Base-by-base conservation (phyloP, 1,140 invertebrate genomes). In the fruit fly (Drosophila melanogaster) region DNA sequence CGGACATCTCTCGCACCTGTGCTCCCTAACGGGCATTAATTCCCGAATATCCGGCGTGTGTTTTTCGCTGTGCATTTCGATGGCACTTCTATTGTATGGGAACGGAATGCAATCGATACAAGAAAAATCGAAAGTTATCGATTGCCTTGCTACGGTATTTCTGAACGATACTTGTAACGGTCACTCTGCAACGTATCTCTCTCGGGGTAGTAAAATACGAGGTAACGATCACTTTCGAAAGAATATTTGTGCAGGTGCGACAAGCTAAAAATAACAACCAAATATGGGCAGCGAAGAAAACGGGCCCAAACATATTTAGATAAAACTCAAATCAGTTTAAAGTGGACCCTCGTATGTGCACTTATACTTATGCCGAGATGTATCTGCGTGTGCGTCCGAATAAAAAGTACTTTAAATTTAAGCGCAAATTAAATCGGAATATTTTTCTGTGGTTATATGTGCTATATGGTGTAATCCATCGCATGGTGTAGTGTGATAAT, bases 1-100 rank as follows among this genome's bases (percentile, higher is more conserved):
- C 14, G 26, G 53, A 35, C 84, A 84, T 0, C 50, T 43, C 1
- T 70, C 57, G 44, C 84, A 87, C 11, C 79, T 73, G 40, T 87
- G 76, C 24, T 89, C 46, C 7, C 84, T 60, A 2, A 70, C 47
- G 1, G 84, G 84, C 46, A 89, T 43, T 7, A 87, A 22, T 46
- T 80, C 79, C 0, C 47, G 22, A 24, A 87, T 61, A 43, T 84
- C 47, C 1, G 84, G 84, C 4, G 83, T 87, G 26, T 41, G 61
- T 57, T 69, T 89, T 35, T 46, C 22, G 24, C 19, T 33, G 33
- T 17, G 11, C 49, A 55, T 65, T 35, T 19, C n/a, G 17, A 37
- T 37, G 12, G 8, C 35, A 37, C 4, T 4, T 14, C 4, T 33
- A 26, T 11, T 22, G 26, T 3, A 22, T 53, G 22, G 1, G 14